Base-by-base conservation (phyloP, 2,113 vertebrate species). In the Cnemophilus loriae region DNA sequence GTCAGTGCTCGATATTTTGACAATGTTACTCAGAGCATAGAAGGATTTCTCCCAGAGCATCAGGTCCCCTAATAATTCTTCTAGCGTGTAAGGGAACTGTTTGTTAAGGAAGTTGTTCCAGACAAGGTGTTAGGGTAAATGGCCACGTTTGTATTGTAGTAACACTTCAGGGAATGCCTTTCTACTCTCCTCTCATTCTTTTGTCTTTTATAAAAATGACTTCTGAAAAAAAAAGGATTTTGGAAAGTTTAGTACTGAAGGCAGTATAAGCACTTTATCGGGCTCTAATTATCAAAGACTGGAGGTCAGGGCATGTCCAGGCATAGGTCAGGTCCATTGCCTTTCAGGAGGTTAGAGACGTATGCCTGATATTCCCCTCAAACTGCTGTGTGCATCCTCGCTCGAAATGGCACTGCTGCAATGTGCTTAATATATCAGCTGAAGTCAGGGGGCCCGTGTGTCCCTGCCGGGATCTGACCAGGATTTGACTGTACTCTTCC, bases 141-240 rank as follows among this genome's bases (percentile, higher is more conserved):
- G 57, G 33, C 19, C 33, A 37, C 0, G 0, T 52, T 20, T 57
- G 27, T 64, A 23, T n/a, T 18, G 3, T 7, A n/a, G 21, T 32
- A 73, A 33, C 13, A 10, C 17, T 73, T 52, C 17, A 13, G 17
- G 37, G 37, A 32, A 32, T 39, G 24, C 6, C 9, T 37, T 88
- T 76, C 5, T 27, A 30, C 16, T n/a, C 32, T 77, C 15, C 35
- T 84, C 11, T 21, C 3, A 23, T 32, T 85, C 65, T 78, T 56
- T 35, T 56, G 52, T 56, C 22, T 59, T 74, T 50, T 69, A 60
- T 67, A 77, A 86, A 86, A 50, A 13, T 26, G 28, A 65, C n/a
- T 88, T 24, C 5, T 76, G 50, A 33, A 44, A 74, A 52, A 60
- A 70, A 26, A n/a, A 0, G 3, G 16, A 39, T 42, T 49, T 41